phyloP scores from a whole-genome alignment of 2,113 vertebrate genomes.

The Nibea coibor region DNA sequence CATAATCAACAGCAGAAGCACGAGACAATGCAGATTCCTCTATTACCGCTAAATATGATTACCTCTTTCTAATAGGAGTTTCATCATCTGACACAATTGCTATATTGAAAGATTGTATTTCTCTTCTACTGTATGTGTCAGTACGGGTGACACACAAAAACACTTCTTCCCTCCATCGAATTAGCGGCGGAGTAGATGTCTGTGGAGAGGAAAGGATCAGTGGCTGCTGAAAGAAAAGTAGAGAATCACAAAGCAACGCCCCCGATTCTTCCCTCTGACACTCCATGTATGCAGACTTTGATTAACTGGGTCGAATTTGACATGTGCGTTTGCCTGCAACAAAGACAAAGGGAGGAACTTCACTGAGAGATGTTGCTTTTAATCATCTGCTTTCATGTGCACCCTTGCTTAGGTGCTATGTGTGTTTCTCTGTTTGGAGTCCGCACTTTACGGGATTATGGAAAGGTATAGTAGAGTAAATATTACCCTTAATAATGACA shows the following conservation, averaged over 20 bases:
- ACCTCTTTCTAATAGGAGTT: constrained; percentile 53
- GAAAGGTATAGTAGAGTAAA: constrained; percentile 62
- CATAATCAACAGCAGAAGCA: constrained; percentile 41
- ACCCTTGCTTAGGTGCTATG: constrained; percentile 26
- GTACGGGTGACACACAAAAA: constrained; percentile 35
- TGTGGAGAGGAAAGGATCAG: constrained; percentile 51
- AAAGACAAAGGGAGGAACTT: constrained; percentile 56
- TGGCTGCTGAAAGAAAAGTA: constrained; percentile 59
- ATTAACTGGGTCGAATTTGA: constrained; percentile 73
- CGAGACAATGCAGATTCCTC: constrained; percentile 42
- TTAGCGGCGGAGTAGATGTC: constrained; percentile 35
- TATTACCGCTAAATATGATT: constrained; percentile 48
- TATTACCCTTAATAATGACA: constrained; percentile 72
- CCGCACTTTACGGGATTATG: constrained; percentile 45
- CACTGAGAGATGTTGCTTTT: constrained; percentile 55
- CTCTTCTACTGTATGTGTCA: constrained; percentile 54
- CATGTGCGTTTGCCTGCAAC: constrained; percentile 56
- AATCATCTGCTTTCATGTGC: constrained; percentile 64
- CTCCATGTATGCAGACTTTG: constrained; percentile 67
- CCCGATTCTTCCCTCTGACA: constrained; percentile 61
- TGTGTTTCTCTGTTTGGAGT: constrained; percentile 42
- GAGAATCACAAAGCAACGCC: constrained; percentile 65
- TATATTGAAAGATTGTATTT: constrained; percentile 26
- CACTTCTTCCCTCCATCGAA: constrained; percentile 41
- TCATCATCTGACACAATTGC: constrained; percentile 61